phyloP scores from a whole-genome alignment of 37 sponge, comb jelly and placozoan genomes.

The Eunapius fragilis region DNA sequence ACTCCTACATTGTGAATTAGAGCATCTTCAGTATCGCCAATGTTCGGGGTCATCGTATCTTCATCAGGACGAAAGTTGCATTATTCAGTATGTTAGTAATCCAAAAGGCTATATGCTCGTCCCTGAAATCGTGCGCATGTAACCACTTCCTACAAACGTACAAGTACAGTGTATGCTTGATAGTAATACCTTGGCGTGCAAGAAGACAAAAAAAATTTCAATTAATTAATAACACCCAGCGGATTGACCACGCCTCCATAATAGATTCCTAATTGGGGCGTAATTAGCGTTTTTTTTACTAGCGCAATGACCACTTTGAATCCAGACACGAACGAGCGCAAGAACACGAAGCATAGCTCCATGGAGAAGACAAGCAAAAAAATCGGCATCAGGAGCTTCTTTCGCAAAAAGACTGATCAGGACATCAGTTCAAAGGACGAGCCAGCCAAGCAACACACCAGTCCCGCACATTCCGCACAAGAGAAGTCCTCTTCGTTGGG shows the following conservation, averaged over 20 bases:
- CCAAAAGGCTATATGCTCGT: too few species aligned
- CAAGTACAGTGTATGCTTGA: neutral
- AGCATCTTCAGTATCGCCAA: neutral
- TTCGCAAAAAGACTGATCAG: neutral
- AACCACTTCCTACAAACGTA: neutral
- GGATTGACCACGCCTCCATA: neutral
- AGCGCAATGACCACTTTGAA: neutral
- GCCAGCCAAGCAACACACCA: neutral
- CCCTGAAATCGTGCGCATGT: neutral
- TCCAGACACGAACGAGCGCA: neutral
- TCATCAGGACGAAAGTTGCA: neutral
- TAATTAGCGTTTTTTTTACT: neutral
- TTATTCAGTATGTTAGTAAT: too few species aligned
- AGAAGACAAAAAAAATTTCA: neutral
- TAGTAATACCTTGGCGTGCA: neutral
- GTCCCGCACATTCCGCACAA: neutral
- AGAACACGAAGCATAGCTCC: neutral
- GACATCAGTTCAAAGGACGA: neutral
- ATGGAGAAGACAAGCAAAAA: neutral
- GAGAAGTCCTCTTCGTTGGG: neutral
- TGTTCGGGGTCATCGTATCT: neutral
- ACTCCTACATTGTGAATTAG: neutral
- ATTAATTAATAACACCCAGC: neutral
- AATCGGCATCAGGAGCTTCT: neutral
- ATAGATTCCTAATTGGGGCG: neutral